phyloP scores from a whole-genome alignment of 53 echinoderm and acorn worm genomes.

The Henricia sp. region DNA sequence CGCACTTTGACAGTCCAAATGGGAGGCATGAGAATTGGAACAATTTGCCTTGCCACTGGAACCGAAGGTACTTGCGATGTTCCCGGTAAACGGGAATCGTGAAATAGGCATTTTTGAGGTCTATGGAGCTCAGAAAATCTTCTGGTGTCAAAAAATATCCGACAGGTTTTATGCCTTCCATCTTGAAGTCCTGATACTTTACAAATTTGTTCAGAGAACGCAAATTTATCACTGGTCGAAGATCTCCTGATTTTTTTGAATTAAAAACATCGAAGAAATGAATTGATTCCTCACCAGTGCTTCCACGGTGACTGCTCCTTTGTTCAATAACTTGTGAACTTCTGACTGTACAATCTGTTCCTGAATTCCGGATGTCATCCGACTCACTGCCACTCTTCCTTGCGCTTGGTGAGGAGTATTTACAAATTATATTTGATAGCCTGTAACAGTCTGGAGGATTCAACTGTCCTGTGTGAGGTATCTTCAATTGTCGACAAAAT shows the following conservation, averaged over 20 bases:
- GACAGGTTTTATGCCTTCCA: too few species aligned
- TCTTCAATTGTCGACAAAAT: background rate
- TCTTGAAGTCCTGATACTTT: too few species aligned
- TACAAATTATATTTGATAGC: background rate
- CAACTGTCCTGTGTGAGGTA: background rate
- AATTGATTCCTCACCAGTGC: background rate
- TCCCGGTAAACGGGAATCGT: conserved; percentile 12
- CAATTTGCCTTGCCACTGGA: conserved; percentile 38
- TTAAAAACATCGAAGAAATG: background rate
- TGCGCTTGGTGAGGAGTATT: background rate
- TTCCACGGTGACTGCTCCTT: background rate
- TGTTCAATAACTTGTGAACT: background rate
- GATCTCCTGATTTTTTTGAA: background rate
- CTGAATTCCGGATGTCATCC: background rate
- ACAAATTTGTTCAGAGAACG: background rate
- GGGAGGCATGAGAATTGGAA: conserved; percentile 49
- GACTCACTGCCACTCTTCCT: background rate
- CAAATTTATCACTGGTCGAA: too few species aligned
- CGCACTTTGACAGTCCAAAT: conserved; percentile 37
- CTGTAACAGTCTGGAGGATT: background rate
- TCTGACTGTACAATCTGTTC: background rate
- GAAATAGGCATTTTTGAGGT: conserved; percentile 48
- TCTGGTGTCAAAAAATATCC: too few species aligned
- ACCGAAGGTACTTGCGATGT: conserved; percentile 34
- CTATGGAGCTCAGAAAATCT: conserved; percentile 13